Evolutionary conservation across 2,113 vertebrate genomes (phyloP).

Genomic region (Phycodurus eques): DNA sequence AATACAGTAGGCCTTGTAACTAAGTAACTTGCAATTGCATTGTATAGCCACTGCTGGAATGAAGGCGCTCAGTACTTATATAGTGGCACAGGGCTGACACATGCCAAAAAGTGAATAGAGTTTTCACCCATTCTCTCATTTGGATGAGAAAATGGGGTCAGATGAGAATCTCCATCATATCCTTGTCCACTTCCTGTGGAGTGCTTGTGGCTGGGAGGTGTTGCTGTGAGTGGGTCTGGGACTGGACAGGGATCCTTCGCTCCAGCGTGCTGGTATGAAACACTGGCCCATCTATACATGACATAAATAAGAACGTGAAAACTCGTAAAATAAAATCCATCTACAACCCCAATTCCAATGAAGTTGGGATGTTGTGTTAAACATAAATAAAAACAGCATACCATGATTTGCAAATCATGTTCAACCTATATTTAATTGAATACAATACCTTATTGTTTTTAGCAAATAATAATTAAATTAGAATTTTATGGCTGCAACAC

Average conservation of each 20-base stretch:
- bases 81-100: too few species aligned
- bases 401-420: too few species aligned
- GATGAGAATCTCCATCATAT: conserved; percentile 81
- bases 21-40: too few species aligned
- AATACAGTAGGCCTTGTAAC: too few species aligned
- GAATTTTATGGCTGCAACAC: too few species aligned
- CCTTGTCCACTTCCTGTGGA: conserved; percentile 72
- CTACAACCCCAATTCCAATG: not conserved
- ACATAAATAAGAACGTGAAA: not conserved
- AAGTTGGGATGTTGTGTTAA: too few species aligned
- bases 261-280: conserved; percentile 76
- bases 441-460: too few species aligned
- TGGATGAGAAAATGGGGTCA: conserved; percentile 39
- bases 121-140: not conserved
- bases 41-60: too few species aligned
- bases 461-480: too few species aligned
- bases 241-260: conserved; percentile 60
- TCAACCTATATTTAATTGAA: too few species aligned
- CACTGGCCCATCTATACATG: conserved; percentile 63
- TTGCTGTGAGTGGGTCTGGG: conserved; percentile 44
- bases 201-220: conserved; percentile 6
- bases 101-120: not conserved
- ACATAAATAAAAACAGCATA: too few species aligned
- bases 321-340: not conserved
- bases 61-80: too few species aligned